Evolutionary conservation across 1,140 invertebrate species (phyloP).

Genomic region (Brachionus rotundiformis): DNA sequence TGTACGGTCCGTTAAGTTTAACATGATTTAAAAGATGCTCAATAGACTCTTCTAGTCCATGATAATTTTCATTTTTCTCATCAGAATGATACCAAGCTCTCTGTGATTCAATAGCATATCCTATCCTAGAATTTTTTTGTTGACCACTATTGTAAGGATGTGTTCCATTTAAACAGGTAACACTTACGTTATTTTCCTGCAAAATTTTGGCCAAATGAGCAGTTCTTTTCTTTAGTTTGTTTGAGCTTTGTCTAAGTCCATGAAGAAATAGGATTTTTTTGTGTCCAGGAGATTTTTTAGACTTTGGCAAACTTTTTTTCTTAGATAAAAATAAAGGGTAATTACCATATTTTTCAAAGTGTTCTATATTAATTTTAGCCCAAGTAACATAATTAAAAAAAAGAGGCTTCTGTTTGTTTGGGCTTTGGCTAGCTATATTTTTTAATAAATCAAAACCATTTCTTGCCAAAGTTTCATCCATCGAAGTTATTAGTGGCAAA

Average conservation of each 20-base stretch:
- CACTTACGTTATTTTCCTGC: not conserved
- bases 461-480: not conserved
- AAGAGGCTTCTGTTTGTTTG: not conserved
- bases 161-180: conserved; percentile 9
- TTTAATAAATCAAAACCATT: conserved; percentile 3
- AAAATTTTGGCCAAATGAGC: not conserved
- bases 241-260: conserved; percentile 31
- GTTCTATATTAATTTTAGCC: not conserved
- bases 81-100: conserved; percentile 25
- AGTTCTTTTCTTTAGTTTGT: conserved; percentile 44
- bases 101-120: not conserved
- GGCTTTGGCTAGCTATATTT: not conserved
- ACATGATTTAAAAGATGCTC: not conserved
- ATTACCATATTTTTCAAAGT: not conserved
- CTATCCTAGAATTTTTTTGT: not conserved
- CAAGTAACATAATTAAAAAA: conserved; percentile 11
- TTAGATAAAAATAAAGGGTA: not conserved
- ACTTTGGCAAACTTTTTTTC: not conserved
- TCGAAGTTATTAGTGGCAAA: not conserved
- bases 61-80: not conserved
- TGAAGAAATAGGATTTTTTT: conserved; percentile 45
- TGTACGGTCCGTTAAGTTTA: conserved; percentile 18
- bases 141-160: not conserved
- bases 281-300: not conserved
- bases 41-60: conserved; percentile 25